Evolutionary conservation across 1,140 invertebrate species (phyloP).

Genomic region (Hyles euphorbiae): DNA sequence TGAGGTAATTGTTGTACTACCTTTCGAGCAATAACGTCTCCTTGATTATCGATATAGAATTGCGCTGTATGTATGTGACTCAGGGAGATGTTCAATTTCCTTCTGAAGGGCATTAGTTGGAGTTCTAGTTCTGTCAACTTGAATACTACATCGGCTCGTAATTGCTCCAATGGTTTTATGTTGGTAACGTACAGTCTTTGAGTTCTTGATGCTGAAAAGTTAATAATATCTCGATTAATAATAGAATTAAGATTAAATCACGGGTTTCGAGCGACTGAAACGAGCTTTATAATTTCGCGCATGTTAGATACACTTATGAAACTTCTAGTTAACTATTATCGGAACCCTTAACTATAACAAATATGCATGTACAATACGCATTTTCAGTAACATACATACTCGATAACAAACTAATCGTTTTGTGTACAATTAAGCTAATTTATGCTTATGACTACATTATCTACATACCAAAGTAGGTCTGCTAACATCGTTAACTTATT

Average conservation of each 20-base stretch:
- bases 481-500: too few relatives aligned
- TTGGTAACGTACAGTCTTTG: slow-evolving; percentile 78
- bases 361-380: too few relatives aligned
- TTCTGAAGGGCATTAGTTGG: slow-evolving; percentile 80
- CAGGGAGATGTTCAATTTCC: slow-evolving; percentile 83
- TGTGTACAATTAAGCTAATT: too few relatives aligned
- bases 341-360: too few relatives aligned
- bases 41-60: slow-evolving; percentile 84
- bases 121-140: slow-evolving; percentile 85
- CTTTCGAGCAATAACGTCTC: slow-evolving; percentile 81
- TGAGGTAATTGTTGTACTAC: slow-evolving; percentile 44
- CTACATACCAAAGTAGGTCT: background rate
- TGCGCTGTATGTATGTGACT: slow-evolving; percentile 84
- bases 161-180: slow-evolving; percentile 81
- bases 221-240: background rate
- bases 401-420: too few relatives aligned
- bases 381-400: too few relatives aligned
- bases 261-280: background rate
- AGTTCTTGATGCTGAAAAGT: slow-evolving; percentile 75
- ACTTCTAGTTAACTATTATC: too few relatives aligned
- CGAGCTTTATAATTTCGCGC: too few relatives aligned
- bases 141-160: slow-evolving; percentile 83
- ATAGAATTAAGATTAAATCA: background rate
- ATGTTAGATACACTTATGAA: too few relatives aligned
- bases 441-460: too few relatives aligned